These are phyloP conservation scores for Brachymystax lenok DNA, from an alignment of 2,797 vertebrate genomes.

Conservation along the genomic window DNA sequence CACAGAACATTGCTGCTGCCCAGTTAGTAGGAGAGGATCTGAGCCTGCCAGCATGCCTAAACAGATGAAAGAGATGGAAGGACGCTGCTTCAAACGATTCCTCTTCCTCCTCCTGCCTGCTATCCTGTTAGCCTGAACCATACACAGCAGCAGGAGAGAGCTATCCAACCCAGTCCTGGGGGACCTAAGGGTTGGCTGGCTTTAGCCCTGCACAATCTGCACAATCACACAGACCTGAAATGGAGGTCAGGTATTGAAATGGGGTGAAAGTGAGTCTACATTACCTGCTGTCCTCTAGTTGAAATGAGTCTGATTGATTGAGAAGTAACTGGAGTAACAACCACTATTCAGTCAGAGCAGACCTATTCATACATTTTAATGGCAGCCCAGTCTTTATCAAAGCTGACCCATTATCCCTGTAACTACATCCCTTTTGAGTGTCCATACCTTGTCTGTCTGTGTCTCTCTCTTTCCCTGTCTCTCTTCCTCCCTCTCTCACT, in stretches of 20 bases:
- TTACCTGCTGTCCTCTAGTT: slow-evolving; percentile 1
- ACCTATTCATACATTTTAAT: slow-evolving; percentile 39
- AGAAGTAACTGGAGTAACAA: slow-evolving; percentile 47
- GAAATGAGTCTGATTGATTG: slow-evolving; percentile 53
- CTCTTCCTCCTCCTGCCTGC: neutral
- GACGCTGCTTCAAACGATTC: slow-evolving; percentile 1
- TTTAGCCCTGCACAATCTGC: slow-evolving; percentile 9
- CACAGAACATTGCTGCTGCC: slow-evolving; percentile 38
- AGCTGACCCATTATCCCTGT: slow-evolving; percentile 33
- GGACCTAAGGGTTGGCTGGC: slow-evolving; percentile 29
- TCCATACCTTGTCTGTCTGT: neutral
- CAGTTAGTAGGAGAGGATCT: slow-evolving; percentile 10
- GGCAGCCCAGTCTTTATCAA: neutral
- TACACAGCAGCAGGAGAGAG: slow-evolving; percentile 21
- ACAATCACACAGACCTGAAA: slow-evolving; percentile 13
- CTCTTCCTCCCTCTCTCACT: neutral
- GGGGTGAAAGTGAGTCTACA: slow-evolving; percentile 49
- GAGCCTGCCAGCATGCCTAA: slow-evolving; percentile 28
- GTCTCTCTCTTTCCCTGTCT: neutral
- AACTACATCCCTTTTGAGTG: slow-evolving; percentile 37
- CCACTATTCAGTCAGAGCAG: slow-evolving; percentile 39
- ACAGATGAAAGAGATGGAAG: slow-evolving; percentile 43
- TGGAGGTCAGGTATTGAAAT: slow-evolving; percentile 40
- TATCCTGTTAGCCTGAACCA: neutral
- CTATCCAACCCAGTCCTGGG: slow-evolving; percentile 6